Percentiles rank a stretch among this genome's conserved stretches.
Conservation (phyloP, 2,797 vertebrate genomes). For the Nyctibius grandis region DNA sequence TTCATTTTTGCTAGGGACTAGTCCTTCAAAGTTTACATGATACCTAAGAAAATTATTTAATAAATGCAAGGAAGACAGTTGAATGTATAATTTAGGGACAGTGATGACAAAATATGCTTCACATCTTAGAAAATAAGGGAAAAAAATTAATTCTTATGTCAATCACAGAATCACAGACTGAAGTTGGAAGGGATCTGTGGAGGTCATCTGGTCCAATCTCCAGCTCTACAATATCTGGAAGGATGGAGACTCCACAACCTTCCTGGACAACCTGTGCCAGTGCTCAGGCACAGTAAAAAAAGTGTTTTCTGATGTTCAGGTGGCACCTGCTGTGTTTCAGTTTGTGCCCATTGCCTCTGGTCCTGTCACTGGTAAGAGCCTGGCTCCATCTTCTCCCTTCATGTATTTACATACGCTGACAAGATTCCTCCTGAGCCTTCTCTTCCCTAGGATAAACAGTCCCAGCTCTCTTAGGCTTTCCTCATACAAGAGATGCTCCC, state of each 20-base stretch:
- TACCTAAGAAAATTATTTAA: neutral
- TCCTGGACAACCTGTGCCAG: too few species aligned
- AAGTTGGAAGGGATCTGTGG: neutral
- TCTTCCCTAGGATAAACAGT: neutral
- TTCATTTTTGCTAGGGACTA: neutral
- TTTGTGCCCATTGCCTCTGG: too few species aligned
- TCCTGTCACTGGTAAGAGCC: neutral
- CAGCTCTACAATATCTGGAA: neutral
- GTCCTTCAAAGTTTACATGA: neutral
- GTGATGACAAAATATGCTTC: neutral
- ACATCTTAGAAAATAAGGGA: neutral
- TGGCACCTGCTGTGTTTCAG: too few species aligned
- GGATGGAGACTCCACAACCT: neutral
- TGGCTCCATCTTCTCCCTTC: neutral
- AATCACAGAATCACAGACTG: neutral
- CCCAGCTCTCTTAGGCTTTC: neutral
- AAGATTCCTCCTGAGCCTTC: neutral
- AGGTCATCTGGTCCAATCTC: neutral
- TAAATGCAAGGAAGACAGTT: neutral
- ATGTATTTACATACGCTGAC: fast-evolving
- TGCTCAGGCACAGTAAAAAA: too few species aligned
- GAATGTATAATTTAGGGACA: neutral
- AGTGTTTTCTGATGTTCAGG: too few species aligned
- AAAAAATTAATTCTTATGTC: neutral
- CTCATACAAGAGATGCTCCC: neutral